Base-by-base conservation (phyloP, 2,888 invertebrate genomes). In the Auanema sp. region DNA sequence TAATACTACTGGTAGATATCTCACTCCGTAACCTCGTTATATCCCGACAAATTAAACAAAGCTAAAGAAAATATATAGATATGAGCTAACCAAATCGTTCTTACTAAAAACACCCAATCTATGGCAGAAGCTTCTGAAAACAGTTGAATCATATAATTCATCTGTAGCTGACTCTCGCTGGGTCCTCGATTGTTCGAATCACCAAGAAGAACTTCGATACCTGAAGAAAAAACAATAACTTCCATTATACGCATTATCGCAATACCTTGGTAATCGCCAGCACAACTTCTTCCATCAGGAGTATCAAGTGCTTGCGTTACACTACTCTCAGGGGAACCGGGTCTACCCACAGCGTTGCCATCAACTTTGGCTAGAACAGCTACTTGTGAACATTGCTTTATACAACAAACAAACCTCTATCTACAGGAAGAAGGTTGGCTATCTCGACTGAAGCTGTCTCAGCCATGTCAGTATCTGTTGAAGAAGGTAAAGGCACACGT, bases 51-150 rank as follows among this genome's bases (percentile, higher is more conserved):
- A 81, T 58, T 24, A 81, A 47, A 23, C 73, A 78, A 12, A 81
- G 51, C 71, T 76, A 52, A 57, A 76, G 47, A 16, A 50, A n/a
- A 50, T 11, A 16, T 12, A 1, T n/a, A 12, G 43, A 43, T 12
- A 43, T 43, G 43, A n/a, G n/a, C n/a, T n/a, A n/a, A 43, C 11
- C 11, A n/a, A 43, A 11, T 14, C 11, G 24, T 33, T 60, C 64
- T 50, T 21, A 76, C 76, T 61, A 79, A 49, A 49, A 73, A 78
- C 4, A 78, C 72, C 81, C 80, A 81, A 47, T 81, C 80, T 41
- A 79, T 64, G 8, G 77, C 64, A 8, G 67, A 67, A n/a, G 76
- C 67, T 52, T 72, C 65, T 8, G 67, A 68, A 55, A 81, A 75
- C 10, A 75, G 57, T 21, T 69, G 62, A 12, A 76, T 56, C 66